Evolutionary conservation across 2,888 invertebrate species (phyloP).

Genomic region (Limnephilus auricula): DNA sequence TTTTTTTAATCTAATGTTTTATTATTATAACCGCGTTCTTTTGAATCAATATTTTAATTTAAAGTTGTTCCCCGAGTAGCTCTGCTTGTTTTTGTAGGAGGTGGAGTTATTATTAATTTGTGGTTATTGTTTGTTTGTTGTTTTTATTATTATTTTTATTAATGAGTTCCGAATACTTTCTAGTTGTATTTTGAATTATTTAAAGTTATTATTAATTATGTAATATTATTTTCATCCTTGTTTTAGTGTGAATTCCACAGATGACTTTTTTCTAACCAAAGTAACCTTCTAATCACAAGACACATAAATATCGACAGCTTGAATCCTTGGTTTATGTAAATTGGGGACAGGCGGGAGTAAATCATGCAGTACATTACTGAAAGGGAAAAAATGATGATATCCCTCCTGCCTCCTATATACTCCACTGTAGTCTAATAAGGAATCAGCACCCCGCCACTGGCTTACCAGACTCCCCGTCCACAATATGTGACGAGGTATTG

Average conservation of each 20-base stretch:
- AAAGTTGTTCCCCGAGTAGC: too few relatives aligned
- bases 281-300: background rate
- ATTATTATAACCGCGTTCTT: too few relatives aligned
- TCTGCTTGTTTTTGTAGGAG: too few relatives aligned
- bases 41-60: too few relatives aligned
- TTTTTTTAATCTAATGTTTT: too few relatives aligned
- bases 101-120: too few relatives aligned
- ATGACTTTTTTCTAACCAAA: background rate
- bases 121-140: too few relatives aligned
- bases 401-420: conserved; percentile 37
- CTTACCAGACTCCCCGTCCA: conserved; percentile 59
- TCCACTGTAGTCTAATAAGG: conserved; percentile 58
- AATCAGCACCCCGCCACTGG: conserved; percentile 53
- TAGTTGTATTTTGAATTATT: too few relatives aligned
- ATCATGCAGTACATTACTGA: conserved; percentile 45
- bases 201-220: too few relatives aligned
- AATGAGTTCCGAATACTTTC: too few relatives aligned
- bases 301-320: conserved; percentile 31
- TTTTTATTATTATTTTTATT: too few relatives aligned
- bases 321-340: conserved; percentile 39
- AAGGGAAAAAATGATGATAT: conserved; percentile 46
- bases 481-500: conserved; percentile 63
- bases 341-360: conserved; percentile 39
- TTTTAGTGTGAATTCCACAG: background rate
- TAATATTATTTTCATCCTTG: background rate